phyloP scores from a whole-genome alignment of 1,140 invertebrate genomes.

The Bombus picipes region DNA sequence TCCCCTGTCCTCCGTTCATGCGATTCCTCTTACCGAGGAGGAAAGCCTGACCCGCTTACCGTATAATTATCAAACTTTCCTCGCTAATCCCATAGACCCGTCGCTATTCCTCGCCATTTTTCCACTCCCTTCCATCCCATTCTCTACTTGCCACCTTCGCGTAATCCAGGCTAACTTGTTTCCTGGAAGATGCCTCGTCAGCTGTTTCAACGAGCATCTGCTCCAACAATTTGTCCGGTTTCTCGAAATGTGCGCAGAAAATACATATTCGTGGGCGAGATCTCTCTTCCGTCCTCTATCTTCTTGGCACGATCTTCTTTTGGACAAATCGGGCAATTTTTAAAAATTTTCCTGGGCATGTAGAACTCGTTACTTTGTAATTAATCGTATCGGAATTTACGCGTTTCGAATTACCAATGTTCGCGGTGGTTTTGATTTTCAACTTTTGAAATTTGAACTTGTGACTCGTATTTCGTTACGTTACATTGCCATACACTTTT shows the following conservation, averaged over 20 bases:
- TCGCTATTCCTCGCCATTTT: background rate
- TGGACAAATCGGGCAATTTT: too few species aligned
- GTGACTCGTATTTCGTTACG: background rate
- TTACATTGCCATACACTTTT: too few species aligned
- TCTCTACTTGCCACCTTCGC: background rate
- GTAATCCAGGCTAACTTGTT: background rate
- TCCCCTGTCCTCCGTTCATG: background rate
- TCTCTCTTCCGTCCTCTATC: background rate
- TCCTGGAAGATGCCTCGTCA: conserved; percentile 12
- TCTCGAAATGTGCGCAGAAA: background rate
- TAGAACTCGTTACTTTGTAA: background rate
- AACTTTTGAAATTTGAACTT: too few species aligned
- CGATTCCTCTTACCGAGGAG: background rate
- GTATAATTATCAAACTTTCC: conserved; percentile 72
- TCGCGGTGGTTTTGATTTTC: too few species aligned
- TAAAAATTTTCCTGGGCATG: accelerated
- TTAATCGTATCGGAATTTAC: too few species aligned
- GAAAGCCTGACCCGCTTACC: conserved; percentile 51
- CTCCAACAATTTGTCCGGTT: background rate
- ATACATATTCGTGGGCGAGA: too few species aligned
- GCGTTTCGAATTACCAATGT: too few species aligned
- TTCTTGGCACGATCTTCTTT: background rate
- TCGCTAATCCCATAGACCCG: conserved; percentile 60
- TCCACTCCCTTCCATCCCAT: background rate
- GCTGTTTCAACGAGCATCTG: background rate